Evolutionary conservation across 2,113 vertebrate genomes (phyloP), one percentile per base, ranked within the genome.

Genomic region (Hydrolagus affinis): DNA sequence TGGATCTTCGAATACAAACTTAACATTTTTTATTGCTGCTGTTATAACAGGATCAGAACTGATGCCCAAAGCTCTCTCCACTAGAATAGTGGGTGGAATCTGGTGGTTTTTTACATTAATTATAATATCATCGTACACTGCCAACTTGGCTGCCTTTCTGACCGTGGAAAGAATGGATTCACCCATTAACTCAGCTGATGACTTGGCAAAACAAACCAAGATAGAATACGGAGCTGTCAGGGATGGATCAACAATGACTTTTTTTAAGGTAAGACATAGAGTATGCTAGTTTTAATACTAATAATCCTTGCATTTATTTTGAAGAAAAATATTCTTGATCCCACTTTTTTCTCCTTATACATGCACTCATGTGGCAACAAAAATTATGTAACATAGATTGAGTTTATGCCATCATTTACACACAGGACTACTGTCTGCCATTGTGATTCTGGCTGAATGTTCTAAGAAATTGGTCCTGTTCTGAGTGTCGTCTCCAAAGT

Each of bases 71-170:
- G 98, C 98, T 88, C 95, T 99, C 86, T 99, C 98, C 12, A 99
- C 98, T 72, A 95, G 98, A 92, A 99, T 99, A 91, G 97, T 99
- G 76, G 97, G 97, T 89, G 98, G 97, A 86, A 99, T 98, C 91
- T 99, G 98, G 98, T 99, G 98, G 97, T 99, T 98, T 93, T 99
- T 99, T 90, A 98, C 97, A 32, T 89, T 99, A 89, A 98, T 99
- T 92, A 97, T 99, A 90, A 97, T 98, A 90, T 98, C 98, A 86
- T 99, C 98, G 73, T 99, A 99, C 86, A 99, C 98, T 77, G 98
- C 98, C 89, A 99, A 98, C 92, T 88, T 99, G 91, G 98, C 98
- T 72, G 98, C 98, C 90, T 98, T 99, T 90, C 93, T 99, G 88
- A 99, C 98, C 0, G 98, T 99, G 89, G 98, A 99, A 91, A 94